Evolutionary conservation across 1,140 invertebrate species (phyloP), one percentile per base, ranked within the genome.

Genomic region (Drosophila malerkotliana): DNA sequence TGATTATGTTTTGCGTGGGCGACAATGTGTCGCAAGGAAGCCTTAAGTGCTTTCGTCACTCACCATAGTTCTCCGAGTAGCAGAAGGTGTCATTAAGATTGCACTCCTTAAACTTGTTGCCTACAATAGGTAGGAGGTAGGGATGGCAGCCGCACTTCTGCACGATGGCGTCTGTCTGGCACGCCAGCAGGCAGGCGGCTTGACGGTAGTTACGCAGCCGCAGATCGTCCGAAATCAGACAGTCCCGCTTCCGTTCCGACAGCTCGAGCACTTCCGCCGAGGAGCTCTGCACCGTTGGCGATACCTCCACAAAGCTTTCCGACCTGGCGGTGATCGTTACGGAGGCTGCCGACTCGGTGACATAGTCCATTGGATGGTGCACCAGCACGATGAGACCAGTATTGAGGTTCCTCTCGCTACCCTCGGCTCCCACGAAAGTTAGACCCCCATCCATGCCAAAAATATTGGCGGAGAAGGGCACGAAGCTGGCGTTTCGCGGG

Each of bases 281-380:
- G 0, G 88, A 90, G 14, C 81, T 88, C 39, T 90, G 90, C 8
- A 90, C 90, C 0, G 88, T 91, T 26, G 90, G 90, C 9, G 79
- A 90, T 1, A 91, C 81, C 47, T 91, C 90, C 12, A 91, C 84
- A 66, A 91, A 91, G 69, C 88, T 90, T 30, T 91, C 90, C 0
- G 84, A 91, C 9, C 81, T 62, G 12, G 90, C 77, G 0, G 84
- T 91, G 14, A 91, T 90, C 4, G 90, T 91, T 0, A 91, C 90
- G 5, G 88, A 88, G 1, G 90, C 61, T 14, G 88, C 75, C 10
- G 85, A 69, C 32, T 91, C 90, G 8, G 90, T 90, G 1, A 87
- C 77, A 51, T 84, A 91, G 51, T 91, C 90, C 79, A 90, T 90
- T 0, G 90, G 90, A 69, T 91, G 90, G 55, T 91, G 90, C 0